phyloP scores from a whole-genome alignment of 2,888 invertebrate genomes.

The Prosapia bicincta region DNA sequence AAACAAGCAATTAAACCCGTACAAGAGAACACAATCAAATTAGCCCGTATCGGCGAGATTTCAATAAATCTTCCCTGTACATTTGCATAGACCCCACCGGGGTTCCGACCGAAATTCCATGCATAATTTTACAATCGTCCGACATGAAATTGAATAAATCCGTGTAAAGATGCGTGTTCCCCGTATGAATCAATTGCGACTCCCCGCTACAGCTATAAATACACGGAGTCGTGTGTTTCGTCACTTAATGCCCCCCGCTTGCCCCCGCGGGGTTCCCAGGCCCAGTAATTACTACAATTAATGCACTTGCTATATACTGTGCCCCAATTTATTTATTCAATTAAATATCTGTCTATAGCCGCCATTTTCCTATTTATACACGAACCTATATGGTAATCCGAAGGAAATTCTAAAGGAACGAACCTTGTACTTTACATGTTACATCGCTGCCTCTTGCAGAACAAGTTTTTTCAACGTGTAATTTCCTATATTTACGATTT shows the following conservation, averaged over 20 bases:
- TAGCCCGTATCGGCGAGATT: not conserved
- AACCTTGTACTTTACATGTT: not conserved
- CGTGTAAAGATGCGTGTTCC: not conserved
- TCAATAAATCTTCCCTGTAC: not conserved
- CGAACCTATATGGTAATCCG: not conserved
- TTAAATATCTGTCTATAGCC: not conserved
- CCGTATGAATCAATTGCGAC: not conserved
- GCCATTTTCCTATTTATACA: not conserved
- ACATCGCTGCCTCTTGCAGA: not conserved
- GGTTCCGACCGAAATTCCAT: constrained; percentile 22
- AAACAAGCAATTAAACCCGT: not conserved
- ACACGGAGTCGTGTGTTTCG: not conserved
- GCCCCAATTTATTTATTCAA: constrained; percentile 2
- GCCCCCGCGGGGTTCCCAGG: not conserved
- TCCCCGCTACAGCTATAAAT: not conserved
- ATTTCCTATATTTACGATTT: not conserved
- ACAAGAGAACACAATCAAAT: not conserved
- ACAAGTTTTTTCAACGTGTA: not conserved
- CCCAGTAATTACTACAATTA: not conserved
- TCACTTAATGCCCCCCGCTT: not conserved
- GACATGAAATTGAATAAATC: not conserved
- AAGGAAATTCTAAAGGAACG: not conserved
- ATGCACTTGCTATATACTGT: not conserved
- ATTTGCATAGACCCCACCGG: constrained; percentile 21
- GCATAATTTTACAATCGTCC: constrained; percentile 19